A percentile compares a stretch with the other conserved stretches of the same genome.
These are phyloP conservation scores for Apamea anceps DNA, from an alignment of 2,888 invertebrate species.

Conservation along the genomic window DNA sequence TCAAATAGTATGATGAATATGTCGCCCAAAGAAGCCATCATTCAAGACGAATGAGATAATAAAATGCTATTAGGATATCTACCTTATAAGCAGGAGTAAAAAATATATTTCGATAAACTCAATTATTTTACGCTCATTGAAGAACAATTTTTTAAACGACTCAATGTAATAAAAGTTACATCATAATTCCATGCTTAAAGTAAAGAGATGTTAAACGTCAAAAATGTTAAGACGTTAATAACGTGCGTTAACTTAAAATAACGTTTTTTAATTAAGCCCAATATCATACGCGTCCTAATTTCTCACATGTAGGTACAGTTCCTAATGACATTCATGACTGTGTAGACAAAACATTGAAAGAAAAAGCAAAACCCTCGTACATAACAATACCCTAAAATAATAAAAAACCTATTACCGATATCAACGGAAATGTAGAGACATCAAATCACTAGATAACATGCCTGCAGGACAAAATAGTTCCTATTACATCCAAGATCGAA, in stretches of 20 bases:
- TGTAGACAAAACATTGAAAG: not conserved
- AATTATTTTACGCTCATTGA: slow-evolving; percentile 7
- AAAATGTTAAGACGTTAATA: not conserved
- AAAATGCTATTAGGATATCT: slow-evolving; percentile 20
- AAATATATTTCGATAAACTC: not conserved
- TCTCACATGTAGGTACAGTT: not conserved
- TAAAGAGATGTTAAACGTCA: not conserved
- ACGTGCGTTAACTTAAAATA: not conserved
- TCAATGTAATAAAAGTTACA: not conserved
- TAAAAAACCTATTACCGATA: slow-evolving; percentile 45
- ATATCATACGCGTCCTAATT: not conserved
- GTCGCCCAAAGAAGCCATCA: slow-evolving; percentile 49
- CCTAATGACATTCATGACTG: not conserved
- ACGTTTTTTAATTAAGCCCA: too few species aligned
- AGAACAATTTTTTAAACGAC: not conserved
- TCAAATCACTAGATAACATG: slow-evolving; percentile 58
- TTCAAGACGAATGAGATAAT: slow-evolving; percentile 46
- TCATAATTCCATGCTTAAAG: not conserved
- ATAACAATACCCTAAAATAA: slow-evolving; percentile 27
- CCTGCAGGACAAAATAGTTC: slow-evolving; percentile 59
- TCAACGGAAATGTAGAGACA: slow-evolving; percentile 48
- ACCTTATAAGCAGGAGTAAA: slow-evolving; percentile 5
- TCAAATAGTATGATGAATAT: slow-evolving; percentile 72
- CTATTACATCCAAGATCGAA: slow-evolving; percentile 48
- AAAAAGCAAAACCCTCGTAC: slow-evolving; percentile 13